Evolutionary conservation across 2,113 vertebrate genomes (phyloP), one percentile per base, ranked within the genome.

Genomic region (Centropristis striata): DNA sequence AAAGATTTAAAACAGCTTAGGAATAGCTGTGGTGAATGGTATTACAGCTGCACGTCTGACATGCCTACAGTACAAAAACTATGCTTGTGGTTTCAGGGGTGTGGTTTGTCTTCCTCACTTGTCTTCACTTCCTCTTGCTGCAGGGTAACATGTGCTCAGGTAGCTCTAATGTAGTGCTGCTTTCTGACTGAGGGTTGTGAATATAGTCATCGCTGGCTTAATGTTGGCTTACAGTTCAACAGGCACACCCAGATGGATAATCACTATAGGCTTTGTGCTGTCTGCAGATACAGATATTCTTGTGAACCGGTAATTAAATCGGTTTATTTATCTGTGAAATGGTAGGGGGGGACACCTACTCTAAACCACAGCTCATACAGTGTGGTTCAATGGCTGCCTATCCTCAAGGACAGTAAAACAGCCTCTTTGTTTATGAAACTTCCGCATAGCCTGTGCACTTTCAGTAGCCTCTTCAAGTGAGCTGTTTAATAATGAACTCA

Each of bases 191-290:
- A 42, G 27, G 58, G 53, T 37, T 85, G 61, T 75, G 57, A 54
- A 41, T 18, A 14, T 21, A 82, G 82, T 83, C 78, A 78, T 68
- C 18, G 21, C 66, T 49, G 67, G 44, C 69, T 75, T 70, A 80
- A 63, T 60, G 46, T 50, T 37, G 79, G 80, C 71, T 74, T 71
- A 2, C 49, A 54, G 18, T 63, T 69, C 6, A 60, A 32, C 74
- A 44, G 80, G 67, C 88, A 86, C 92, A 91, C 88, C 89, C 88
- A 47, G 68, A 32, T 65, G 41, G 50, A 78, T 89, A 86, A 88
- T 85, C 65, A 80, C 75, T 63, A 64, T 37, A 37, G 63, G 78
- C 78, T 83, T 86, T 75, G 63, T 54, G 37, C 55, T 89, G 72
- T 50, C 58, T 78, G 65, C 68, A 73, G 64, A 72, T 51, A 53